Percentiles rank a stretch among this genome's conserved stretches.
Conservation (phyloP, 1,140 invertebrate species). For the Calliphora vicina region DNA sequence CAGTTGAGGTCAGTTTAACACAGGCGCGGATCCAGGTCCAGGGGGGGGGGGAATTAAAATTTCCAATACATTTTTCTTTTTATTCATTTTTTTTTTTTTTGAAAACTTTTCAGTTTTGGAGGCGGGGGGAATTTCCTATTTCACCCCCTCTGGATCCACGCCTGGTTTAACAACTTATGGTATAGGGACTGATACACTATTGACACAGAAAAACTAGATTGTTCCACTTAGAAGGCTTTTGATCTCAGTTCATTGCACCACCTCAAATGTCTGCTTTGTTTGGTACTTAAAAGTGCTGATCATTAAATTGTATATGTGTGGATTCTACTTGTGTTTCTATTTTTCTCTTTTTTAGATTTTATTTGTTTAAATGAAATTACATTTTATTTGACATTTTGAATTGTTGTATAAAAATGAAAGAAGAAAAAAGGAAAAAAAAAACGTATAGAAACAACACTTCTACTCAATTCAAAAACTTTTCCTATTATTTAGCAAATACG, state of each 20-base stretch:
- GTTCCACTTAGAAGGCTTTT: no score
- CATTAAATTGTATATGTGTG: not conserved
- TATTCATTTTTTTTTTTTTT: not conserved
- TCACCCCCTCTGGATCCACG: not conserved
- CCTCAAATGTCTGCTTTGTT: not conserved
- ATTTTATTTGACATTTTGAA: not conserved
- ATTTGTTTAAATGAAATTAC: not conserved
- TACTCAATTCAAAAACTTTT: not conserved
- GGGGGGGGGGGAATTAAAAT: no score
- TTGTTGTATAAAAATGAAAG: not conserved
- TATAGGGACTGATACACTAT: no score
- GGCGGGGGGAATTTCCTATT: not conserved
- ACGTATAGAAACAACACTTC: not conserved
- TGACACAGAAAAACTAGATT: no score
- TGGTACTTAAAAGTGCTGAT: not conserved
- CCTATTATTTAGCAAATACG: not conserved
- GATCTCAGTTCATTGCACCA: no score
- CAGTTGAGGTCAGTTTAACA: no score
- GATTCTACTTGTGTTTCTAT: not conserved
- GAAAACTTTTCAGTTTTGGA: not conserved
- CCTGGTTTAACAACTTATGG: no score
- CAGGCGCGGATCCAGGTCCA: not conserved
- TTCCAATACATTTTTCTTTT: not conserved
- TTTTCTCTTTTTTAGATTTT: not conserved
- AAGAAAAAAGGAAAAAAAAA: not conserved